phyloP scores from a whole-genome alignment of 2,888 invertebrate species.

The Synanthedon formicaeformis region DNA sequence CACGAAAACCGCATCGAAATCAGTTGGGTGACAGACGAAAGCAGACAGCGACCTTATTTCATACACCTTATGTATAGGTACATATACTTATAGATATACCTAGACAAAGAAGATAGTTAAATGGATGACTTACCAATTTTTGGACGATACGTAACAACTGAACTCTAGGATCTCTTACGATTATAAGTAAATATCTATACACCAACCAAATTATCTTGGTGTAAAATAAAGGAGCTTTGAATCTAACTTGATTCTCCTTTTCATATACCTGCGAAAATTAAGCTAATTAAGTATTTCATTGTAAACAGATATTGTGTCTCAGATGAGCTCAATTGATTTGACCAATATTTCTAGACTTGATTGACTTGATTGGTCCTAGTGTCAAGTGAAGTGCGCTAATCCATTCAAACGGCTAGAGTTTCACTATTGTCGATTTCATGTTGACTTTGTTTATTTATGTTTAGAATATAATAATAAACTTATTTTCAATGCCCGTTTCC shows the following conservation, averaged over 20 bases:
- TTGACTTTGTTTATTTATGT: too few relatives aligned
- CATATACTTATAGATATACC: too few relatives aligned
- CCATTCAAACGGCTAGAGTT: not conserved
- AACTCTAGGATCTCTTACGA: conserved; percentile 83
- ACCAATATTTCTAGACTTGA: not conserved
- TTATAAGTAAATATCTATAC: conserved; percentile 79
- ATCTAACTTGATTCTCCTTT: conserved; percentile 17
- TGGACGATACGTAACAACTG: conserved; percentile 82
- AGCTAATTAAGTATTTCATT: not conserved
- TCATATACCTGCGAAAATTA: conserved; percentile 19
- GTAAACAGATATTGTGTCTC: not conserved
- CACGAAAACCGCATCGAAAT: too few relatives aligned
- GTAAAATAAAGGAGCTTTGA: conserved; percentile 75
- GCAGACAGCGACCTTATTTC: too few relatives aligned
- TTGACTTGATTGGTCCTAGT: not conserved
- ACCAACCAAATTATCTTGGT: conserved; percentile 82
- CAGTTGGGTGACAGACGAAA: too few relatives aligned
- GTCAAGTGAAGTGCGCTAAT: not conserved
- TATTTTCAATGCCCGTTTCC: too few relatives aligned
- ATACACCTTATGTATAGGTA: too few relatives aligned
- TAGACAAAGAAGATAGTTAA: not conserved
- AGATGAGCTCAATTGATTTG: not conserved
- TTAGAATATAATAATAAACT: too few relatives aligned
- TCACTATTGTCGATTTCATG: not conserved
- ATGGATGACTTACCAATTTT: conserved; percentile 76